Evolutionary conservation across 2,113 vertebrate species (phyloP).

Genomic region (Hypocryptadius cinnamomeus): DNA sequence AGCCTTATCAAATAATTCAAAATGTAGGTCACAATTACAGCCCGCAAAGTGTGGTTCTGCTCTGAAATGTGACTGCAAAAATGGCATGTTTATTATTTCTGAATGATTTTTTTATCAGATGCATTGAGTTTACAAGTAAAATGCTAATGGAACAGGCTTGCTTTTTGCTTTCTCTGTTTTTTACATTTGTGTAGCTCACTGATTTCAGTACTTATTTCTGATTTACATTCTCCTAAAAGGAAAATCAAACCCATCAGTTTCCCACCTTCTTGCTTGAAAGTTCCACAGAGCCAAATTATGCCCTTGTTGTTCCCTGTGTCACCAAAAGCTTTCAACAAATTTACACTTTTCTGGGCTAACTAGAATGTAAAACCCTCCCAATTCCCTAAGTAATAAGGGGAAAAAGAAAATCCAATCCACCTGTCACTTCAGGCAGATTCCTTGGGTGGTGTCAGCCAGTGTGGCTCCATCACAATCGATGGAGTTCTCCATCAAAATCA

Average conservation of each 20-base stretch:
- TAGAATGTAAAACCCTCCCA: background rate
- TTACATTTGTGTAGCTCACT: background rate
- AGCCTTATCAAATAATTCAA: conserved; percentile 64
- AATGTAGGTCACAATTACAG: conserved; percentile 58
- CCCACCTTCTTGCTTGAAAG: background rate
- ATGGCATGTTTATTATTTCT: conserved; percentile 58
- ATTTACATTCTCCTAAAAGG: background rate
- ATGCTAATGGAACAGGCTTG: background rate
- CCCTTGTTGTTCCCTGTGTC: background rate
- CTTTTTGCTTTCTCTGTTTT: background rate
- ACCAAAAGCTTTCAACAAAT: conserved; percentile 19
- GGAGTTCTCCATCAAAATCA: background rate
- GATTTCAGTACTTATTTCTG: background rate
- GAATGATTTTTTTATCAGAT: conserved; percentile 47
- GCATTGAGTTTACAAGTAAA: conserved; percentile 22
- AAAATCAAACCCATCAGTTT: background rate
- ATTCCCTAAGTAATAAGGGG: background rate
- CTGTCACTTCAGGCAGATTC: background rate
- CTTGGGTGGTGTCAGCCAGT: background rate
- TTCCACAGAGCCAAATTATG: background rate
- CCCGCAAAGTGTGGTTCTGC: conserved; percentile 15
- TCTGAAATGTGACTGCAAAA: conserved; percentile 48
- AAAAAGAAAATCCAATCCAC: background rate
- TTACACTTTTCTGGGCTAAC: background rate
- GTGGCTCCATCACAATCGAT: background rate